Evolutionary conservation across 2,888 invertebrate species (phyloP), one percentile per base, ranked within the genome.

Genomic region (Drosophila differens): DNA sequence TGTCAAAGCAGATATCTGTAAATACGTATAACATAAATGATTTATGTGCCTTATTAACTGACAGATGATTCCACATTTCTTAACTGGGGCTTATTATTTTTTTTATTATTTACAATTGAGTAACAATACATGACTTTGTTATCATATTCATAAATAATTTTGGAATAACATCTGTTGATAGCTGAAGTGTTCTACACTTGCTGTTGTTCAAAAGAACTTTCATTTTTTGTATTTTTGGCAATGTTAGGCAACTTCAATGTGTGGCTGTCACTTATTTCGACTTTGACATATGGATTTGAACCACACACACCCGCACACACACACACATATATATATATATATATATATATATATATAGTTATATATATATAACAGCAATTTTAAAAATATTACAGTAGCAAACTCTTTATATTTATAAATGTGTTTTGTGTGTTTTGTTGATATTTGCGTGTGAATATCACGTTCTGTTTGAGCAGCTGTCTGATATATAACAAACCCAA

Each of bases 381-480:
- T 32, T 32, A 39, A 37, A 72, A 39, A 58, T 47, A 41, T 76
- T 63, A 54, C 55, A 61, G 51, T 51, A 35, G 52, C 62, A n/a
- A 47, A 47, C 55, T 41, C 44, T 16, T 33, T 28, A 16, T 22
- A 25, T 49, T 57, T 22, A 10, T 33, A 22, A 19, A 32, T 68
- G 41, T 39, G 16, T 47, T 51, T 51, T 51, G 39, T 51, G 25
- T 58, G 14, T n/a, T 30, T 58, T 62, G 63, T 53, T 70, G 39
- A 61, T 49, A 32, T 53, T 59, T 66, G 76, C 62, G 79, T 76
- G 78, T 72, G 78, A 79, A 76, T 65, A 58, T 65, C 55, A 65
- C 62, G 64, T 60, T 76, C 71, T 76, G 79, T 79, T 79, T 71
- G 44, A 55, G 67, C 78, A 79, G 76, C 76, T 79, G 78, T 66